A percentile compares a stretch with the other conserved stretches of the same genome.
Conservation (phyloP, 2,113 vertebrate species). For the Phainopepla nitens region DNA sequence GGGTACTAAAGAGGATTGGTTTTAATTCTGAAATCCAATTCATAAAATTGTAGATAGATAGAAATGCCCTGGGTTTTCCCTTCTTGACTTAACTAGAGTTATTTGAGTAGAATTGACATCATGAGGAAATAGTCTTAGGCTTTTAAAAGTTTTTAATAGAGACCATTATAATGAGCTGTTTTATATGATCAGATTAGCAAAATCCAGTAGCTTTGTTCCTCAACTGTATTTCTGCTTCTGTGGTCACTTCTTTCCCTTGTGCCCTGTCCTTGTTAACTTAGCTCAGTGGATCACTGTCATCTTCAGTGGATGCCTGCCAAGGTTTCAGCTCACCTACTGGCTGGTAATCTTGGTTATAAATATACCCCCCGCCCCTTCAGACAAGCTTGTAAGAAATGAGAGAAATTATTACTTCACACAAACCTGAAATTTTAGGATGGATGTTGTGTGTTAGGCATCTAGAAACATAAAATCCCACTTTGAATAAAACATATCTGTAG, state of each 20-base stretch:
- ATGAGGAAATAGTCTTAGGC: neutral
- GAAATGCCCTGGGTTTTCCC: neutral
- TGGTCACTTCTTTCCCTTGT: neutral
- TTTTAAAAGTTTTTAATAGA: neutral
- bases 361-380: neutral
- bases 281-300: neutral
- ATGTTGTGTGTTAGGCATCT: neutral
- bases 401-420: neutral
- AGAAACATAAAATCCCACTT: neutral
- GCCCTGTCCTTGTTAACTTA: neutral
- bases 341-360: neutral
- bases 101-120: neutral
- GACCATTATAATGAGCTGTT: neutral
- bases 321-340: neutral
- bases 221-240: neutral
- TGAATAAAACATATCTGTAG: neutral
- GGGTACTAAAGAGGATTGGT: neutral
- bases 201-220: neutral
- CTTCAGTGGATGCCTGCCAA: neutral
- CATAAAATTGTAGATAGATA: neutral
- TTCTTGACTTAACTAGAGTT: neutral
- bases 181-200: neutral
- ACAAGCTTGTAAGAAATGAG: neutral
- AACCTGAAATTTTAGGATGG: neutral
- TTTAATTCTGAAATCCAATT: neutral